Evolutionary conservation across 2,888 invertebrate genomes (phyloP).

Genomic region (Agrenia bidenticulata): DNA sequence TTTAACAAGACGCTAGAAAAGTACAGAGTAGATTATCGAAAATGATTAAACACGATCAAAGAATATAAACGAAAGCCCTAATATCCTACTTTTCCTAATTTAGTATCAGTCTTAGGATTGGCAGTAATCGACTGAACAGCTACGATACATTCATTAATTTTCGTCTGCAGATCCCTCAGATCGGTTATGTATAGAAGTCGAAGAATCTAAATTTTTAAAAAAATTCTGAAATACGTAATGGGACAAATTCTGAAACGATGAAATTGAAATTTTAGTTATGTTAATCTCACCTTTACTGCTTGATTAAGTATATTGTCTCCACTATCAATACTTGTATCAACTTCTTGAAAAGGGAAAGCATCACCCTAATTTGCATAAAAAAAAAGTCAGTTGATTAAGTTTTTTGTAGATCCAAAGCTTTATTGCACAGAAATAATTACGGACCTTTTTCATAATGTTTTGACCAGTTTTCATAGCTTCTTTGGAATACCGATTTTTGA

Average conservation of each 20-base stretch:
- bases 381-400: too few species aligned
- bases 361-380: constrained; percentile 5
- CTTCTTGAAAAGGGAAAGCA: constrained; percentile 38
- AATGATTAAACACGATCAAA: too few species aligned
- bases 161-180: constrained; percentile 82
- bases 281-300: constrained; percentile 63
- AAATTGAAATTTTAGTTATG: constrained; percentile 1
- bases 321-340: constrained; percentile 65
- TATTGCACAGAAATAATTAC: background rate
- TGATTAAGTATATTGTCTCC: constrained; percentile 67
- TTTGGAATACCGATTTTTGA: constrained; percentile 62
- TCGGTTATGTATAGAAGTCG: constrained; percentile 80
- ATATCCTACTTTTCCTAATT: constrained; percentile 84
- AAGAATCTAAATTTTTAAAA: constrained; percentile 65
- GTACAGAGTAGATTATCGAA: too few species aligned
- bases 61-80: constrained; percentile 11
- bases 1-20: too few species aligned
- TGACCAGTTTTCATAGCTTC: constrained; percentile 63
- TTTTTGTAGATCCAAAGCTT: too few species aligned
- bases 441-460: constrained; percentile 55
- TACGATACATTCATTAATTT: constrained; percentile 92
- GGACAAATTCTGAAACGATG: background rate
- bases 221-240: too few species aligned
- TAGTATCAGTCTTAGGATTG: constrained; percentile 94
- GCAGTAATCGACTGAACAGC: constrained; percentile 89